phyloP scores from a whole-genome alignment of 2,888 invertebrate genomes.

The Ichneumoninae sp. region DNA sequence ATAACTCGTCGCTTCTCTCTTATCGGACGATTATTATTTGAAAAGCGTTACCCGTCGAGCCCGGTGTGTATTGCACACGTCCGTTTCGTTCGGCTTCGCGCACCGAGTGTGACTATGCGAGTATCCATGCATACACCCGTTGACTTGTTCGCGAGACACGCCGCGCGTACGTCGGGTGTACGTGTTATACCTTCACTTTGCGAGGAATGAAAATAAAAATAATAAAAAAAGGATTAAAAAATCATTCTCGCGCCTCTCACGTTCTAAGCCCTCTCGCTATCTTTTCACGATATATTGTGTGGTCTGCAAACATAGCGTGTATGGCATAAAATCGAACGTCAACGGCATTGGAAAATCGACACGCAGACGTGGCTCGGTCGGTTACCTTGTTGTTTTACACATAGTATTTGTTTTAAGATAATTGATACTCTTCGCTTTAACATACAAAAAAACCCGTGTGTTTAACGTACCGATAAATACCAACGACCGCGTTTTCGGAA shows the following conservation, averaged over 20 bases:
- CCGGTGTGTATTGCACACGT: conserved; percentile 12
- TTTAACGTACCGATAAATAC: not conserved
- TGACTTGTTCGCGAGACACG: conserved; percentile 13
- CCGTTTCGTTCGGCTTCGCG: not conserved
- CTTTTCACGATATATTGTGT: conserved; percentile 28
- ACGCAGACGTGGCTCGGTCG: not conserved
- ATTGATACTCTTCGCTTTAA: not conserved
- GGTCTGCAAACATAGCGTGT: not conserved
- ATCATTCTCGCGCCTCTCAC: conserved; percentile 26
- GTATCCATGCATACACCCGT: not conserved
- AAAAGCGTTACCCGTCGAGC: conserved; percentile 24
- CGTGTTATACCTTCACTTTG: conserved; percentile 44
- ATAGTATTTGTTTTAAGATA: not conserved
- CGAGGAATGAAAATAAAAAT: conserved; percentile 21
- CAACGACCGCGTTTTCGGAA: not conserved
- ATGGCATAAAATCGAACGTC: conserved; percentile 8
- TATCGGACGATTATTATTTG: conserved; percentile 37
- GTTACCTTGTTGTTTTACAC: not conserved
- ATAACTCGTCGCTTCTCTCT: conserved; percentile 33
- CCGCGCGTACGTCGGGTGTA: conserved; percentile 19
- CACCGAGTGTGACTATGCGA: not conserved
- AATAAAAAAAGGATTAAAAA: not conserved
- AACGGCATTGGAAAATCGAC: conserved; percentile 8
- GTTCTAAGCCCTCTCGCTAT: conserved; percentile 36
- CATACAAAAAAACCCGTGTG: not conserved